Conservation (phyloP, 2,113 vertebrate genomes). For the Daphoenositta chrysoptera region DNA sequence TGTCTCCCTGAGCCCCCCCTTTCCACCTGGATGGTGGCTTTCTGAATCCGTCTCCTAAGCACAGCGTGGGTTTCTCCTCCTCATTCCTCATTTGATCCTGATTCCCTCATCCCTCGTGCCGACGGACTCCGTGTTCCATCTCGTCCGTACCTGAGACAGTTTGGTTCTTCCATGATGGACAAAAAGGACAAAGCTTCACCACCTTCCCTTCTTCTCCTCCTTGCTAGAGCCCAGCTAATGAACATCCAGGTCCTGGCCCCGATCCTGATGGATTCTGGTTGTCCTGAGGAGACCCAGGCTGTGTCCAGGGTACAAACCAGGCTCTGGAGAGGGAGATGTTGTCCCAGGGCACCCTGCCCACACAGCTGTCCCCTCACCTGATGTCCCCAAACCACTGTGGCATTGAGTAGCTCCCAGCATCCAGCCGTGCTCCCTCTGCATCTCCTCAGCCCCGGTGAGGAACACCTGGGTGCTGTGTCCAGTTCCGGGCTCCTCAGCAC, state of each 20-base stretch:
- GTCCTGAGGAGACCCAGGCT: neutral
- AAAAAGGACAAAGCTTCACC: neutral
- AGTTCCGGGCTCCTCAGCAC: neutral
- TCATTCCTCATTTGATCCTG: neutral
- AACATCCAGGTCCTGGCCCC: neutral
- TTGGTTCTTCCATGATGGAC: neutral
- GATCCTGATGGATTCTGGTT: neutral
- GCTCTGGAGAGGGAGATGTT: neutral
- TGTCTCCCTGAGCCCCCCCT: neutral
- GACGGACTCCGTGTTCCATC: accelerated
- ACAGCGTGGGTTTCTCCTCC: neutral
- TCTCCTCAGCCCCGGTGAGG: neutral
- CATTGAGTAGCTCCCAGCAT: neutral
- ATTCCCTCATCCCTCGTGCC: neutral
- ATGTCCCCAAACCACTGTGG: neutral
- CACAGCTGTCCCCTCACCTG: neutral
- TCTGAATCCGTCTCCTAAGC: neutral
- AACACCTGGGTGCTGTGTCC: neutral
- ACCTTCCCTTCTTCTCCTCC: neutral
- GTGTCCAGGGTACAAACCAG: neutral
- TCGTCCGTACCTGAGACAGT: too few species aligned
- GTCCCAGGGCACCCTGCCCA: neutral
- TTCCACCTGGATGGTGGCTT: neutral
- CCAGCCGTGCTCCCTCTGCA: neutral
- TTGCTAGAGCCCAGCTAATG: neutral